Percentiles rank a stretch among this genome's conserved stretches.
Conservation (phyloP, 2,113 vertebrate genomes). For the Ictidomys tridecemlineatus region DNA sequence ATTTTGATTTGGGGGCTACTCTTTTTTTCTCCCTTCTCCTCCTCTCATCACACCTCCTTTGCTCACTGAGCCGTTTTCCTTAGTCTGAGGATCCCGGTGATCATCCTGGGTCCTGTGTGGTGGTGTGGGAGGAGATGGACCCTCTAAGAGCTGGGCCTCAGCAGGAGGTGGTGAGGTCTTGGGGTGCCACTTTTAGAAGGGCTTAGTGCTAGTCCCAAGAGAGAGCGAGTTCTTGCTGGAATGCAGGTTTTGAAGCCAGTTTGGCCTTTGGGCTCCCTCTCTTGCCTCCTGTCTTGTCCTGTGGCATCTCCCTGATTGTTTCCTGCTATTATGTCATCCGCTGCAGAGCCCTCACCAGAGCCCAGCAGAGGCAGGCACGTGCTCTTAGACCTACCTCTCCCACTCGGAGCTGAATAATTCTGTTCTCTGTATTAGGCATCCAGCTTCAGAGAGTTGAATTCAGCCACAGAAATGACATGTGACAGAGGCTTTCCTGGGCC, state of each 20-base stretch:
- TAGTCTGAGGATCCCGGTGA: too few species aligned
- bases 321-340: too few species aligned
- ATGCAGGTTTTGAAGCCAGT: too few species aligned
- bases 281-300: background rate
- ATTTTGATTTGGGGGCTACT: background rate
- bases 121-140: accelerated
- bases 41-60: too few species aligned
- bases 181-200: background rate
- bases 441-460: too few species aligned
- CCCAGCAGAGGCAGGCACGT: accelerated
- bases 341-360: background rate
- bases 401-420: background rate
- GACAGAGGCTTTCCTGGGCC: background rate
- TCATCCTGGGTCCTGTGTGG: background rate
- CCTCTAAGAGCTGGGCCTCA: too few species aligned
- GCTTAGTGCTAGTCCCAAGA: too few species aligned
- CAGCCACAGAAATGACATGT: background rate
- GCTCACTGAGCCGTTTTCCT: background rate
- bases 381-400: too few species aligned
- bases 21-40: too few species aligned
- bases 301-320: too few species aligned
- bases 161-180: background rate
- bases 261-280: background rate
- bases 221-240: background rate
- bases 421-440: background rate